These are phyloP conservation scores for Zelostemma sp. DNA, from an alignment of 1,140 invertebrate species.

Conservation along the genomic window DNA sequence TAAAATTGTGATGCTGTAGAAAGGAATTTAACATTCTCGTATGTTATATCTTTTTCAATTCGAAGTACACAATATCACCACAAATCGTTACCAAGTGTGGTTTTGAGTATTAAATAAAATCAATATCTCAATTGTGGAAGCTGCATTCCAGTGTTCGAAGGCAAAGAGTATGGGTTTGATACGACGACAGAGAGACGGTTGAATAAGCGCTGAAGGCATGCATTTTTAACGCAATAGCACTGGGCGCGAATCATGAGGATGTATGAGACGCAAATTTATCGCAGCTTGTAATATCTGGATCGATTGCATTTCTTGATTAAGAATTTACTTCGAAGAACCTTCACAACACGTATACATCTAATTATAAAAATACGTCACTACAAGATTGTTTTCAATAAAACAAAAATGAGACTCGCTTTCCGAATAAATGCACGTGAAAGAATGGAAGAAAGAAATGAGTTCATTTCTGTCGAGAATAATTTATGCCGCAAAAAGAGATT, in stretches of 20 bases:
- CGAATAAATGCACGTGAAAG: too few relatives aligned
- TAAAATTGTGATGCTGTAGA: too few relatives aligned
- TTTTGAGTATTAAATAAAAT: constrained; percentile 22
- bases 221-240: constrained; percentile 23
- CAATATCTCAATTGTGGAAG: constrained; percentile 32
- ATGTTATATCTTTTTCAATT: too few relatives aligned
- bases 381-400: too few relatives aligned
- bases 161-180: constrained; percentile 8
- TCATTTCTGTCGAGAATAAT: constrained; percentile 31
- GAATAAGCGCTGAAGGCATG: constrained; percentile 26
- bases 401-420: too few relatives aligned
- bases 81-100: constrained; percentile 5
- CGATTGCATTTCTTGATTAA: constrained; percentile 31
- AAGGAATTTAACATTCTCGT: too few relatives aligned
- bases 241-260: constrained; percentile 14
- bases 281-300: constrained; percentile 21
- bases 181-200: constrained; percentile 19
- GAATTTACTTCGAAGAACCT: too few relatives aligned
- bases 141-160: constrained; percentile 31
- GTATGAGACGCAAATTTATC: constrained; percentile 25
- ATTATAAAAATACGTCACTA: too few relatives aligned
- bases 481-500: constrained; percentile 27
- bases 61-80: too few relatives aligned
- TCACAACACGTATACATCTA: too few relatives aligned
- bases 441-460: too few relatives aligned